Evolutionary conservation across 2,797 vertebrate species (phyloP).

Genomic region (Clarias laeviceps): DNA sequence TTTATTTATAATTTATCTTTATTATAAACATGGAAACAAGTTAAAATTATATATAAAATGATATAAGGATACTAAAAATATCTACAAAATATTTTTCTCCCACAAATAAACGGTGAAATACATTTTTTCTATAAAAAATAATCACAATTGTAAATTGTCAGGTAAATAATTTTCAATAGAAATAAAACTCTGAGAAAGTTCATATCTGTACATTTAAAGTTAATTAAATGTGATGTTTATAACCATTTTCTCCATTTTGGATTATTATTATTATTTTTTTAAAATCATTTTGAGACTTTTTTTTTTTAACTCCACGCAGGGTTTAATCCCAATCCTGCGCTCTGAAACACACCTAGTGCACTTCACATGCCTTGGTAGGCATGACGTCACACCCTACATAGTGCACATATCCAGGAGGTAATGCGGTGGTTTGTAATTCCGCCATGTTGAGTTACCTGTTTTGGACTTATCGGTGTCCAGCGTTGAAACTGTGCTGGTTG

Average conservation of each 20-base stretch:
- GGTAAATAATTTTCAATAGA: neutral
- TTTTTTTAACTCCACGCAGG: too few species aligned
- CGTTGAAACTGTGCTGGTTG: constrained; percentile 61
- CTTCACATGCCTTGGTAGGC: neutral
- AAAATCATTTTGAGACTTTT: too few species aligned
- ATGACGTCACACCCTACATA: neutral
- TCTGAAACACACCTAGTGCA: neutral
- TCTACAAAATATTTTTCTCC: too few species aligned
- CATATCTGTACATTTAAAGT: too few species aligned
- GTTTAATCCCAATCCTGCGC: neutral
- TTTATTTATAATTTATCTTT: too few species aligned
- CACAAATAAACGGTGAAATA: neutral
- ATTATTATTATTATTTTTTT: too few species aligned
- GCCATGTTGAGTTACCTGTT: constrained; percentile 68
- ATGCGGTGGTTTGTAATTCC: constrained; percentile 31
- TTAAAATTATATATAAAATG: neutral
- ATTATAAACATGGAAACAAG: neutral
- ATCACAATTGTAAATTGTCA: neutral
- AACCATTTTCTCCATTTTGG: too few species aligned
- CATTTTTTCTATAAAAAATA: neutral
- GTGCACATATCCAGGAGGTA: neutral
- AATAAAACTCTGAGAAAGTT: too few species aligned
- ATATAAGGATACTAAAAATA: too few species aligned
- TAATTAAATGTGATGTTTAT: neutral
- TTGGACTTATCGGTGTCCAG: constrained; percentile 68